A percentile compares a stretch with the other conserved stretches of the same genome.
Evolutionary conservation across 2,888 invertebrate species (phyloP).

Genomic region (Cartodere bifasciata): DNA sequence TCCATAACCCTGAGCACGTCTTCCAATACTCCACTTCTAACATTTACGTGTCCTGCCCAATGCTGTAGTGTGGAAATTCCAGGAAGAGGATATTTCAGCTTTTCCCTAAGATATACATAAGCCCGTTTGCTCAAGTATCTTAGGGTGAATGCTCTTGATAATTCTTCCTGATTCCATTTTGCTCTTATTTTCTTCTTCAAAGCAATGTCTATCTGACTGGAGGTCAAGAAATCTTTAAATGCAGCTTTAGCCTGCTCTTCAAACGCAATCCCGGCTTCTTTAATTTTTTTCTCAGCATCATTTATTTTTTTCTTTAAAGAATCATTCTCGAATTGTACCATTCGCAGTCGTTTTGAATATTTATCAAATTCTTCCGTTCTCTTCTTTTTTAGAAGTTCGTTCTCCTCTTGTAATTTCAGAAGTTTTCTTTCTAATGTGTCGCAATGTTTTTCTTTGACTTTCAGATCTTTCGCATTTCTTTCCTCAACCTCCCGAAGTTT

Average conservation of each 20-base stretch:
- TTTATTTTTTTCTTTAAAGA: too few species aligned
- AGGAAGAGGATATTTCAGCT: constrained; percentile 16
- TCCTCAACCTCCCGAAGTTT: too few species aligned
- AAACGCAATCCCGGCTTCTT: constrained; percentile 4
- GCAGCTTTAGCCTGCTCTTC: constrained; percentile 2
- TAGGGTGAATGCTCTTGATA: constrained; percentile 15
- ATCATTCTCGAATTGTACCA: too few species aligned
- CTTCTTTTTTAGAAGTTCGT: not conserved
- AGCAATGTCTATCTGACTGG: constrained; percentile 6
- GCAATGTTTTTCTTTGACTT: not conserved
- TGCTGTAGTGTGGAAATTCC: constrained; percentile 14
- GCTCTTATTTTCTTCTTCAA: constrained; percentile 10
- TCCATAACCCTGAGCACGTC: constrained; percentile 15
- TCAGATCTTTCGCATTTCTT: too few species aligned
- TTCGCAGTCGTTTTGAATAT: not conserved
- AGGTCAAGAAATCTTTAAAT: constrained; percentile 1
- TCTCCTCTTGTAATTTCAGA: not conserved
- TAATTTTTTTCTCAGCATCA: constrained; percentile 4
- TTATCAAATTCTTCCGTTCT: constrained; percentile 1
- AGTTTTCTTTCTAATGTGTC: not conserved
- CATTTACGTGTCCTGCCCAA: constrained; percentile 17
- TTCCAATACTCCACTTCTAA: constrained; percentile 14
- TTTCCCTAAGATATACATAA: constrained; percentile 15
- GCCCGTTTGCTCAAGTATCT: constrained; percentile 15
- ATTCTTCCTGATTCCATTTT: constrained; percentile 12